Percentiles rank a stretch among this genome's conserved stretches.
These are phyloP conservation scores for Chondrilla cf. caribensis DNA, from an alignment of 37 sponge, comb jelly and placozoan genomes.

Conservation along the genomic window DNA sequence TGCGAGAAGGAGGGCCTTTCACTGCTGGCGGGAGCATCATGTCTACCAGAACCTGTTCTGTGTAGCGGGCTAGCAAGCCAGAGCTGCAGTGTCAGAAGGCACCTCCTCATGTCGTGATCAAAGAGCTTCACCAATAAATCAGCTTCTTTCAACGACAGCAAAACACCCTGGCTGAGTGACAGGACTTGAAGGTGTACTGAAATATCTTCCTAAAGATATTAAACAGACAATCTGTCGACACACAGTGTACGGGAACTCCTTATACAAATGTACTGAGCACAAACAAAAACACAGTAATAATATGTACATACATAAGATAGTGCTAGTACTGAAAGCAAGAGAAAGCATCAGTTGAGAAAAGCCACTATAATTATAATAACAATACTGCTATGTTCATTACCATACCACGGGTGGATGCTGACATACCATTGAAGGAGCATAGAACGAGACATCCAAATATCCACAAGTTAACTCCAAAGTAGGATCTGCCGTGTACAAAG, in stretches of 20 bases:
- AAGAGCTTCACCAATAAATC: background rate
- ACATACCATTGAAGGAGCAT: constrained; percentile 14
- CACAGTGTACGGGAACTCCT: no score
- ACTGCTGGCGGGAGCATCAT: background rate
- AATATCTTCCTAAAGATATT: constrained; percentile 3
- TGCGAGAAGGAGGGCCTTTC: background rate
- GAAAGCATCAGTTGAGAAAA: no score
- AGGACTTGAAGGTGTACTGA: constrained; percentile 21
- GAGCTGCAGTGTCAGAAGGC: constrained; percentile 14
- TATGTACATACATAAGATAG: no score
- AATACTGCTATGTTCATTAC: no score
- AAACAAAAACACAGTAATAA: no score
- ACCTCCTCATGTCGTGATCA: constrained; percentile 14
- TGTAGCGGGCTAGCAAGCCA: background rate
- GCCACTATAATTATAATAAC: no score
- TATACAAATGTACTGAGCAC: no score
- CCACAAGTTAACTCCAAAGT: background rate
- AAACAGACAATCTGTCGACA: no score
- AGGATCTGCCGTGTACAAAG: background rate
- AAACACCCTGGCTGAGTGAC: constrained; percentile 9
- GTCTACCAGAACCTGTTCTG: background rate
- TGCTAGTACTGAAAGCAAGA: no score
- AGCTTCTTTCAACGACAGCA: background rate
- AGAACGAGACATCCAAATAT: background rate
- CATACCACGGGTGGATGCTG: no score